phyloP scores from a whole-genome alignment of 2,797 vertebrate genomes.

The Myoxocephalus aenaeus region DNA sequence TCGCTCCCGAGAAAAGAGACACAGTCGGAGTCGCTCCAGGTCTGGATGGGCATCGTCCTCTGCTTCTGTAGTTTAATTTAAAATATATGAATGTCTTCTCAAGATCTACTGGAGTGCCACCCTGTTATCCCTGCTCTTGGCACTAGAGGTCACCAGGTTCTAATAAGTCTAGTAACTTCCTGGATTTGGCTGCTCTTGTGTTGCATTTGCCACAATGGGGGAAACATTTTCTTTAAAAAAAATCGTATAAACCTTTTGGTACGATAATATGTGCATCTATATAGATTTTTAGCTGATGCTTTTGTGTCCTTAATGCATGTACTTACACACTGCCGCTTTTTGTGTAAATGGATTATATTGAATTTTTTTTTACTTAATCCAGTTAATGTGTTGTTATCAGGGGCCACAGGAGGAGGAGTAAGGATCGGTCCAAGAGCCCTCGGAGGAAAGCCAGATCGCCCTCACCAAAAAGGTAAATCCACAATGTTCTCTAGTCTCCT shows the following conservation, averaged over 20 bases:
- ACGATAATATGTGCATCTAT: background rate
- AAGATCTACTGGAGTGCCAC: background rate
- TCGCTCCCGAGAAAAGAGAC: constrained; percentile 87
- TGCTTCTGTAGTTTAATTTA: too few relatives aligned
- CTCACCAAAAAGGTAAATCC: constrained; percentile 87
- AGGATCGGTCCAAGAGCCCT: constrained; percentile 88
- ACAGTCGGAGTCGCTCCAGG: constrained; percentile 90
- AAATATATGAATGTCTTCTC: background rate
- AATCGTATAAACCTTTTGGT: background rate
- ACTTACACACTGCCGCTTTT: background rate
- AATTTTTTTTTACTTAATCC: background rate
- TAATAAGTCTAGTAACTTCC: background rate
- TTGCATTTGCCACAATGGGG: background rate
- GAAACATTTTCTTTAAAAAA: background rate
- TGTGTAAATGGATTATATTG: background rate
- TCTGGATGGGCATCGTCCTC: constrained; percentile 47
- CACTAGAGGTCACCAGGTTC: background rate
- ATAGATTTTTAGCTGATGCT: background rate
- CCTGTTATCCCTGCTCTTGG: background rate
- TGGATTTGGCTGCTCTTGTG: background rate
- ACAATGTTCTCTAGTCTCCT: background rate
- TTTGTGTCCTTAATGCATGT: background rate
- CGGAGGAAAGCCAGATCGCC: constrained; percentile 88
- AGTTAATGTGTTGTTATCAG: constrained; percentile 67
- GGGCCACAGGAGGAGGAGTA: constrained; percentile 89